phyloP scores from a whole-genome alignment of 2,113 vertebrate species.

The Lepus timidus region DNA sequence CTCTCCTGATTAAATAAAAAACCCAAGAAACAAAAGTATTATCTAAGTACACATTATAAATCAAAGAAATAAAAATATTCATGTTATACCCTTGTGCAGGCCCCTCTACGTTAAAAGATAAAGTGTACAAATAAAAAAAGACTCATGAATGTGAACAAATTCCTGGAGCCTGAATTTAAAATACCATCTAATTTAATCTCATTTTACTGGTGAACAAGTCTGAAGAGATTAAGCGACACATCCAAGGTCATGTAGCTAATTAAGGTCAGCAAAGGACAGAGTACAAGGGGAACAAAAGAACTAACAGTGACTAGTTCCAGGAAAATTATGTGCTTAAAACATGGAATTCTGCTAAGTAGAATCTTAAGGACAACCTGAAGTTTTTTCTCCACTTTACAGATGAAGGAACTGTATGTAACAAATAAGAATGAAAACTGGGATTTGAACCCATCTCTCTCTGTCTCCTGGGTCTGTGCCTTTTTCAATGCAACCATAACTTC shows the following conservation, averaged over 20 bases:
- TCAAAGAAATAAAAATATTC: conserved; percentile 58
- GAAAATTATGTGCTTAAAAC: neutral
- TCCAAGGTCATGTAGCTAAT: conserved; percentile 29
- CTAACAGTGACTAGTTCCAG: neutral
- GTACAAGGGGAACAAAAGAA: neutral
- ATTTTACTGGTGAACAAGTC: conserved; percentile 50
- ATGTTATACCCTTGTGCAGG: neutral
- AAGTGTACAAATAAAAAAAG: neutral
- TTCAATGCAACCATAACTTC: neutral
- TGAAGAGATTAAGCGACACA: conserved; percentile 18
- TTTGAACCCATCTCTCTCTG: neutral
- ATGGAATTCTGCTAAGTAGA: neutral
- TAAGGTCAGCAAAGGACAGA: neutral
- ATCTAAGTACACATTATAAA: conserved; percentile 67
- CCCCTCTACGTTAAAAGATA: conserved; percentile 16
- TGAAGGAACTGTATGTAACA: neutral
- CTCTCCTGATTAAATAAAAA: neutral
- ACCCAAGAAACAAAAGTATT: conserved; percentile 71
- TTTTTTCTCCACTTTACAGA: neutral
- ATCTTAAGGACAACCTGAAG: neutral
- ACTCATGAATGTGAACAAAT: conserved; percentile 51
- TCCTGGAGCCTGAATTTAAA: neutral
- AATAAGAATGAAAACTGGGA: neutral
- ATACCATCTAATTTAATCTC: neutral
- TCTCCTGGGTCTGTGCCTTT: neutral